Evolutionary conservation across 2,797 vertebrate species (phyloP).

Genomic region (Rhinatrema bivittatum): DNA sequence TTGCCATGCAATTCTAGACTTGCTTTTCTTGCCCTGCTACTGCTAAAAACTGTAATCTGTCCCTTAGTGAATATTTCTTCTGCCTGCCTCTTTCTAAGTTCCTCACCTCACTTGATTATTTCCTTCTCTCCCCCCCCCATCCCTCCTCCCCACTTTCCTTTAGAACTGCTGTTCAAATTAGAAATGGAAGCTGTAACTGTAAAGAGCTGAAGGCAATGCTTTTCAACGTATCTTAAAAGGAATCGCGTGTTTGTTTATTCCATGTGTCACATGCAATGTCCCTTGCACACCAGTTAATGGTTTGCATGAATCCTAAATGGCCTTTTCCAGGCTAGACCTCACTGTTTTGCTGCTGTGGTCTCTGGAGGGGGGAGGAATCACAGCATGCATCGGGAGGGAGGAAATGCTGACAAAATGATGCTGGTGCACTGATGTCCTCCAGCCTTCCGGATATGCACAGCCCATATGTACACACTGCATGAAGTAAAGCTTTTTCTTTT

Average conservation of each 20-base stretch:
- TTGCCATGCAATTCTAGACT: no score
- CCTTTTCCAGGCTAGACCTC: slow-evolving; percentile 11
- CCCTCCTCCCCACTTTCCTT: no score
- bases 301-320: slow-evolving; percentile 20
- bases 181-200: background rate
- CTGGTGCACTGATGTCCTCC: slow-evolving; percentile 1
- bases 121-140: no score
- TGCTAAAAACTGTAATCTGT: no score
- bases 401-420: background rate
- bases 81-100: slow-evolving; percentile 6
- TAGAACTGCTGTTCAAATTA: slow-evolving; percentile 18
- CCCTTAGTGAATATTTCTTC: no score
- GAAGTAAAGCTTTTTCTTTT: background rate
- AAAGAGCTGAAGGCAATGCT: background rate
- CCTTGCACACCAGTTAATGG: background rate
- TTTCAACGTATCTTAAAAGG: background rate
- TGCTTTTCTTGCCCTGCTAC: no score
- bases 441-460: slow-evolving; percentile 14
- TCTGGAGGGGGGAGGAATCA: slow-evolving; percentile 4
- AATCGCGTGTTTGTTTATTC: slow-evolving; percentile 9
- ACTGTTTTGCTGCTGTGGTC: slow-evolving; percentile 8
- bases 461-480: no score
- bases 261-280: background rate
- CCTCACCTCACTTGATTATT: slow-evolving; percentile 14
- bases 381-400: background rate